phyloP scores from a whole-genome alignment of 2,113 vertebrate genomes.

The Oplegnathus fasciatus region DNA sequence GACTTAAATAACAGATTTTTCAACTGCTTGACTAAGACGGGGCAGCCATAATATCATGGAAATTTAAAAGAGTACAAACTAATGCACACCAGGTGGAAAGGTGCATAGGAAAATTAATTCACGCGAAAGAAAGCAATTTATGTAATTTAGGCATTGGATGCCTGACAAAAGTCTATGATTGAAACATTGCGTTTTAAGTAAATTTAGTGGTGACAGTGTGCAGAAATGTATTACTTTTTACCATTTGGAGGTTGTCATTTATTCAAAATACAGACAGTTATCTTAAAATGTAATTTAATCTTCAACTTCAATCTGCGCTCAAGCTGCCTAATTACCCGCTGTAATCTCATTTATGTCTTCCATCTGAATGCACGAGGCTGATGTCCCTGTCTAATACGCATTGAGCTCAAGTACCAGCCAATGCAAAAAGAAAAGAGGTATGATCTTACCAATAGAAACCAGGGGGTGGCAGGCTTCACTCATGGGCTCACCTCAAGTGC shows the following conservation, averaged over 20 bases:
- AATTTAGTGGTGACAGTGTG: not conserved
- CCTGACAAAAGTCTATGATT: not conserved
- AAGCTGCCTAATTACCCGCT: not conserved
- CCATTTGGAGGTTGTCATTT: not conserved
- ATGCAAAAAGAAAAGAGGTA: not conserved
- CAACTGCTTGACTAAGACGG: not conserved
- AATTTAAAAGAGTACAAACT: not conserved
- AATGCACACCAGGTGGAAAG: not conserved
- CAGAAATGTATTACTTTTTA: not conserved
- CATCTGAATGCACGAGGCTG: not conserved
- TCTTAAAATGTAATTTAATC: not conserved
- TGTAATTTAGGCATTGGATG: not conserved
- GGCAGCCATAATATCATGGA: not conserved
- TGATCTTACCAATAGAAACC: constrained; percentile 53
- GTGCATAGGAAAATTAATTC: not conserved
- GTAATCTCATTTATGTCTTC: not conserved
- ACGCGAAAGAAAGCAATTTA: not conserved
- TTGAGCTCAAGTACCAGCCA: not conserved
- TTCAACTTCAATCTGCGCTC: not conserved
- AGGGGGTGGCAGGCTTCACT: constrained; percentile 62
- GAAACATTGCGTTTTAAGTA: not conserved
- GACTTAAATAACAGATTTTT: not conserved
- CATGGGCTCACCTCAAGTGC: constrained; percentile 14
- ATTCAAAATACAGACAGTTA: not conserved
- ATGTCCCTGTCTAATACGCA: not conserved